Conservation (phyloP, 2,113 vertebrate genomes). For the Sarotherodon lohbergeri region DNA sequence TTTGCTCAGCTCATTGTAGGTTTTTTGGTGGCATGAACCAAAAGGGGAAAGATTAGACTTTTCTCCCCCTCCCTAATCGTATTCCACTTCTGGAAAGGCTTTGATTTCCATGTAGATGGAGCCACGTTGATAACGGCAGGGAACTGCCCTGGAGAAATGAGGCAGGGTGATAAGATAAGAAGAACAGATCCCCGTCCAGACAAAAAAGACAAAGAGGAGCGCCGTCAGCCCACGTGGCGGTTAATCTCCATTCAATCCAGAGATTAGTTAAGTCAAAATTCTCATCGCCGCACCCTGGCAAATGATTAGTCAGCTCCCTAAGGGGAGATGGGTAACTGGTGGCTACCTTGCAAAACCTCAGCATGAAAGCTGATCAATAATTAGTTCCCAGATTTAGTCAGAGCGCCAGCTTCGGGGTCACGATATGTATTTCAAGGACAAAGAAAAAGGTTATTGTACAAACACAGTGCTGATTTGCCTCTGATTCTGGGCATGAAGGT, state of each 20-base stretch:
- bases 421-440: neutral
- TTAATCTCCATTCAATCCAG: constrained; percentile 60
- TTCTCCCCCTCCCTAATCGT: constrained; percentile 27
- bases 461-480: neutral
- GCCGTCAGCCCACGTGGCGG: constrained; percentile 49
- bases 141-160: constrained; percentile 52
- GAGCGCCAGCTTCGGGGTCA: neutral
- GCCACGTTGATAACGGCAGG: constrained; percentile 30
- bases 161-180: constrained; percentile 57
- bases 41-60: neutral
- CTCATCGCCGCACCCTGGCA: neutral
- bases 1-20: neutral
- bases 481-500: neutral
- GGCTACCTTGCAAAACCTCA: neutral
- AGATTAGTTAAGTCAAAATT: constrained; percentile 55
- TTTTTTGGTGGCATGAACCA: constrained; percentile 39
- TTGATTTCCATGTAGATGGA: constrained; percentile 65
- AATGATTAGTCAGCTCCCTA: constrained; percentile 54
- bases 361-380: constrained; percentile 37
- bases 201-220: constrained; percentile 52
- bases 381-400: neutral
- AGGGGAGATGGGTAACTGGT: constrained; percentile 26
- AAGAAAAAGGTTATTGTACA: neutral
- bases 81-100: constrained; percentile 57
- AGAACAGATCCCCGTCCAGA: constrained; percentile 41